Conservation (phyloP, 2,113 vertebrate species). For the Apaloderma vittatum region DNA sequence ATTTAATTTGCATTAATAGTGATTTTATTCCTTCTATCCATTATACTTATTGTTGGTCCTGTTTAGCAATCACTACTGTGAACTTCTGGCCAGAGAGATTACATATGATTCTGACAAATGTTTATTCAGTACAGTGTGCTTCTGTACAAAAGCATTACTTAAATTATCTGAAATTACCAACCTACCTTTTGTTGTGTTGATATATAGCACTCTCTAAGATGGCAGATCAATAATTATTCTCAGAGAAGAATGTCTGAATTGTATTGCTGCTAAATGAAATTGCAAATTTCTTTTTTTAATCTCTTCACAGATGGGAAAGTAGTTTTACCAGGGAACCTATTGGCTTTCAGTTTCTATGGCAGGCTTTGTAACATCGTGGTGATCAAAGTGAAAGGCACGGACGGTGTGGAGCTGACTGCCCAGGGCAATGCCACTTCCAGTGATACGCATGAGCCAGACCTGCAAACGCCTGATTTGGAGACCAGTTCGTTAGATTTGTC, state of each 20-base stretch:
- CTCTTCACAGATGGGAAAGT: conserved; percentile 85
- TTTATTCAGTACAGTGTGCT: background rate
- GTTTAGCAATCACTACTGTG: background rate
- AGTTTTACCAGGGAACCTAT: conserved; percentile 86
- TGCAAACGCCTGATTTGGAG: conserved; percentile 62
- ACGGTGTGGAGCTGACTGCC: conserved; percentile 77
- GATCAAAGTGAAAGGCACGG: conserved; percentile 84
- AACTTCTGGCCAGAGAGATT: background rate
- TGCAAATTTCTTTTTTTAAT: background rate
- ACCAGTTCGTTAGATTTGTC: conserved; percentile 80
- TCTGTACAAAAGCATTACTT: background rate
- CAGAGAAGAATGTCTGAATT: background rate
- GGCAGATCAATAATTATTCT: background rate
- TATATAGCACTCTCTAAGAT: background rate
- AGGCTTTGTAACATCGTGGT: conserved; percentile 82
- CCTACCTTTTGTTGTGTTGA: background rate
- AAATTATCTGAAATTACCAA: background rate
- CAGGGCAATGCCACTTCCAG: background rate
- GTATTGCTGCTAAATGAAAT: background rate
- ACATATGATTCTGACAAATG: background rate
- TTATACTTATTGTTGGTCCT: background rate
- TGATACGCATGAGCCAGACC: background rate
- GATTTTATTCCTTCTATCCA: background rate
- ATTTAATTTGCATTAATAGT: background rate
- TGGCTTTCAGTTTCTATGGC: conserved; percentile 89